phyloP scores from a whole-genome alignment of 2,797 vertebrate species.

The Alfaro cultratus region DNA sequence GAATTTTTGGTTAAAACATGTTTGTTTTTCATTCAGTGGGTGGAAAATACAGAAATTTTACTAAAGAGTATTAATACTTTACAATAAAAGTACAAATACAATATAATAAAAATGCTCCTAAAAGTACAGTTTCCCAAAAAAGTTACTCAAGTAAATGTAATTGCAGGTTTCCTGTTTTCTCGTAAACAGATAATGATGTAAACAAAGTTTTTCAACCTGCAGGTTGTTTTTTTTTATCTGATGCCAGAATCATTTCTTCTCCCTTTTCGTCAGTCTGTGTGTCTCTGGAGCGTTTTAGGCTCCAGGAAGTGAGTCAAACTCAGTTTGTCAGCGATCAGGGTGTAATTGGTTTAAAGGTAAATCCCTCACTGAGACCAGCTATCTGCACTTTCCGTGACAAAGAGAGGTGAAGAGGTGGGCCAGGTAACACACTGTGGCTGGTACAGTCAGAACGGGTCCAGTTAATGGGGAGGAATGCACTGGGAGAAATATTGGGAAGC shows the following conservation, averaged over 20 bases:
- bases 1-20: too few relatives aligned
- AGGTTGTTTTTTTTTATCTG: background rate
- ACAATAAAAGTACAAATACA: too few relatives aligned
- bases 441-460: conserved; percentile 39
- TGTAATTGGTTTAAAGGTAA: conserved; percentile 65
- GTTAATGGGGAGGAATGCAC: background rate
- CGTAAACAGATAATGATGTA: too few relatives aligned
- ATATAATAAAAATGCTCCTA: too few relatives aligned
- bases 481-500: conserved; percentile 5
- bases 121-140: too few relatives aligned
- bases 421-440: conserved; percentile 44
- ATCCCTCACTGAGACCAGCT: conserved; percentile 31
- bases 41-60: too few relatives aligned
- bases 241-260: background rate
- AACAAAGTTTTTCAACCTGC: background rate
- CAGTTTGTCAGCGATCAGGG: conserved; percentile 25
- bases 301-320: conserved; percentile 28
- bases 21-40: too few relatives aligned
- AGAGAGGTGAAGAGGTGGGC: conserved; percentile 17
- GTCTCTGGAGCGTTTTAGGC: conserved; percentile 10
- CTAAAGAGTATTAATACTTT: too few relatives aligned
- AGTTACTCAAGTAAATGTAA: too few relatives aligned
- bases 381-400: conserved; percentile 21
- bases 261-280: background rate
- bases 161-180: background rate